Conservation (phyloP, 2,797 vertebrate genomes). For the Lophius americanus region DNA sequence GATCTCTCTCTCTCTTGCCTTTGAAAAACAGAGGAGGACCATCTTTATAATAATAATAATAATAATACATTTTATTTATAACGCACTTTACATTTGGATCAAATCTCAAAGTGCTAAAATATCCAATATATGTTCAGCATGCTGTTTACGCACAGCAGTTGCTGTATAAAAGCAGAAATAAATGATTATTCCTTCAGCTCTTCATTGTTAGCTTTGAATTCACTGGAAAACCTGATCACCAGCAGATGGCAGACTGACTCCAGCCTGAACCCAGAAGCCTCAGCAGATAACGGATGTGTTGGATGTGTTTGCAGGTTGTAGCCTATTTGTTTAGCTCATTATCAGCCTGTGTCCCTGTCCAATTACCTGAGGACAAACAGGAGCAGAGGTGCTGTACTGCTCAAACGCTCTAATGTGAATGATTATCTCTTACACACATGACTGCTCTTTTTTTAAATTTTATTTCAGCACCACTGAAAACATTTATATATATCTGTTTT, state of each 20-base stretch:
- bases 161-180: not conserved
- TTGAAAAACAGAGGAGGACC: too few relatives aligned
- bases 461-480: not conserved
- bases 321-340: slow-evolving; percentile 56
- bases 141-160: not conserved
- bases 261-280: slow-evolving; percentile 6
- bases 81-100: too few relatives aligned
- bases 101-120: too few relatives aligned
- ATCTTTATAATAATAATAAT: too few relatives aligned
- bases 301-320: slow-evolving; percentile 22
- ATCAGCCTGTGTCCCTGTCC: slow-evolving; percentile 37
- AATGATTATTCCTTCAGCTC: not conserved
- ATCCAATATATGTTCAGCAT: too few relatives aligned
- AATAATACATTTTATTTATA: too few relatives aligned
- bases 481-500: slow-evolving; percentile 12
- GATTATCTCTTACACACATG: slow-evolving; percentile 18
- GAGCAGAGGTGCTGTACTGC: slow-evolving; percentile 45
- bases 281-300: not conserved
- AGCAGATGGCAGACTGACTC: slow-evolving; percentile 56
- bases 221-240: slow-evolving; percentile 16
- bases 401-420: slow-evolving; percentile 37
- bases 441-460: slow-evolving; percentile 13
- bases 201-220: not conserved
- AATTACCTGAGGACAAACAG: slow-evolving; percentile 52
- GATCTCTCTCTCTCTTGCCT: too few relatives aligned